A percentile compares a stretch with the other conserved stretches of the same genome.
These are phyloP conservation scores for Nasonia vitripennis DNA, from an alignment of 1,140 invertebrate species.

Conservation along the genomic window DNA sequence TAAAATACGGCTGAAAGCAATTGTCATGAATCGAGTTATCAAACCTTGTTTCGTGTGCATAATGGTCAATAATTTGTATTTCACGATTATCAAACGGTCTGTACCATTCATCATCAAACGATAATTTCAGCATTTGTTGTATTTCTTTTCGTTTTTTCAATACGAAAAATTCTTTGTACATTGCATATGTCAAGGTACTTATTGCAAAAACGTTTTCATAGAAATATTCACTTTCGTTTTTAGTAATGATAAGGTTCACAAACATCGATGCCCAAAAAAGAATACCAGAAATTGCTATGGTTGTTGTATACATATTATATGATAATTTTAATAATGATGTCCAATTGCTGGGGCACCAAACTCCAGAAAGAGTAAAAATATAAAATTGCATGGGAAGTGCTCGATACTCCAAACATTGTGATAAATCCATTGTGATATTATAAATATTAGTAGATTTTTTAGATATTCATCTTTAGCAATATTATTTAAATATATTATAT, in stretches of 20 bases:
- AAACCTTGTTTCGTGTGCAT: constrained; percentile 34
- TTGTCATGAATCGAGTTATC: background rate
- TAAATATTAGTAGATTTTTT: background rate
- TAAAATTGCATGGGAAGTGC: constrained; percentile 31
- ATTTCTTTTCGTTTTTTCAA: constrained; percentile 12
- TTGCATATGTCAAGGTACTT: constrained; percentile 7
- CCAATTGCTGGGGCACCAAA: constrained; percentile 38
- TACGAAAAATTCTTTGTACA: constrained; percentile 32
- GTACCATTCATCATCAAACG: constrained; percentile 33
- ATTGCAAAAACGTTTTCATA: constrained; percentile 39
- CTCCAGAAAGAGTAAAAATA: constrained; percentile 31
- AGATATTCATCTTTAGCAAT: no score
- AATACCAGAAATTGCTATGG: constrained; percentile 16
- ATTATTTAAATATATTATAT: no score
- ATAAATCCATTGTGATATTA: constrained; percentile 25
- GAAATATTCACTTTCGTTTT: background rate
- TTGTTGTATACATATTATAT: constrained; percentile 15
- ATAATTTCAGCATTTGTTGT: background rate
- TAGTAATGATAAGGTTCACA: background rate
- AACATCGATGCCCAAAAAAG: constrained; percentile 30
- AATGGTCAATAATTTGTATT: constrained; percentile 10
- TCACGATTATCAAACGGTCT: constrained; percentile 22
- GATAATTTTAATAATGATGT: background rate
- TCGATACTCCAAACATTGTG: constrained; percentile 23
- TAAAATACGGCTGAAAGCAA: background rate